These are phyloP conservation scores for Thaleichthys pacificus DNA, from an alignment of 2,797 vertebrate genomes.

Conservation along the genomic window DNA sequence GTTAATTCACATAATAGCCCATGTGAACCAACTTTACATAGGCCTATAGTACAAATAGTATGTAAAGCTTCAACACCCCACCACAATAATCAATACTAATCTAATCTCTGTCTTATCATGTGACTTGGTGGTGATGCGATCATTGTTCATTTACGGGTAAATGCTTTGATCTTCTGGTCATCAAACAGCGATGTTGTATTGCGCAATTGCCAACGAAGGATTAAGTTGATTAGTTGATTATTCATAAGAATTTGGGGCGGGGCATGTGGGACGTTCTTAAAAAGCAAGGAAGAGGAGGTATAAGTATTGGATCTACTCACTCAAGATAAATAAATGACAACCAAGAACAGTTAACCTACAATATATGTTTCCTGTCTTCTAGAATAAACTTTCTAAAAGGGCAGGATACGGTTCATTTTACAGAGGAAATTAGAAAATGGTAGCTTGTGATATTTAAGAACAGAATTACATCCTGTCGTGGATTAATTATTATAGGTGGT, in stretches of 20 bases:
- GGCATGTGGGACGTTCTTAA: constrained; percentile 19
- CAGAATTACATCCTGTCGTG: too few relatives aligned
- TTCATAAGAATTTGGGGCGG: constrained; percentile 43
- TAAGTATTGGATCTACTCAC: neutral
- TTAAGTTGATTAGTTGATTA: constrained; percentile 42
- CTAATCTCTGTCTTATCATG: neutral
- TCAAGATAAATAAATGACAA: too few relatives aligned
- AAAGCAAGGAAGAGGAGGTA: constrained; percentile 46
- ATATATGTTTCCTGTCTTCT: too few relatives aligned
- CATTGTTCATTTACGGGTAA: neutral
- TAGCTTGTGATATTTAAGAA: constrained; percentile 31
- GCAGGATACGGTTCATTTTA: too few relatives aligned
- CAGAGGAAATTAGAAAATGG: neutral
- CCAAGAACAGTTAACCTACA: too few relatives aligned
- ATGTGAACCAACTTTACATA: neutral
- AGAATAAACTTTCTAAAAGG: too few relatives aligned
- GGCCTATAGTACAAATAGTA: neutral
- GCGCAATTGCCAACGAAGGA: neutral
- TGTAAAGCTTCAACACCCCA: neutral
- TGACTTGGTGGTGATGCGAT: neutral
- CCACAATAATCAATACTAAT: neutral
- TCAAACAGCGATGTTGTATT: too few relatives aligned
- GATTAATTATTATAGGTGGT: neutral
- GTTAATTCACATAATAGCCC: too few relatives aligned
- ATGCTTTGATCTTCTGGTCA: too few relatives aligned